Evolutionary conservation across 2,888 invertebrate genomes (phyloP), one percentile per base, ranked within the genome.

Genomic region (Coecobrya sp.): DNA sequence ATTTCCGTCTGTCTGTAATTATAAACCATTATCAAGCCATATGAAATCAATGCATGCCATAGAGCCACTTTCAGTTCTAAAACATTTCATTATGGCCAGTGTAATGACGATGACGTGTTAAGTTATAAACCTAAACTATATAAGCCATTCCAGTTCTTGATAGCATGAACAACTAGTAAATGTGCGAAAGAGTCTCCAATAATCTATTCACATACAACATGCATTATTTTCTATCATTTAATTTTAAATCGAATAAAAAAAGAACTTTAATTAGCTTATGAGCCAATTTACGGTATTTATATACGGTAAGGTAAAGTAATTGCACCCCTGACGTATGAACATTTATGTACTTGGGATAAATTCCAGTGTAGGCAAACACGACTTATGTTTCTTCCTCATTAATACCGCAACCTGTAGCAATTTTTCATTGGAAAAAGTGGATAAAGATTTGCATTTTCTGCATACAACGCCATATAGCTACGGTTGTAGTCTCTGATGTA

Each of bases 1-100:
- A 45, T 62, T 45, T 13, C 45, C 30, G 13, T 27, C 52, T 27
- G 22, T 42, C 84, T 84, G 84, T 42, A 86, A 86, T 86, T 86
- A 86, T 70, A 84, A n/a, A 79, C 36, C n/a, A 73, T 65, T 27
- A 70, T 36, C 36, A 70, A 19, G 8, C 22, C 42, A 22, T 73
- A 22, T 45, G 10, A 22, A 73, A 73, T 73, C 70, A 70, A 36
- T 36, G 30, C 70, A 19, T 55, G n/a, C n/a, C n/a, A 42, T 42
- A 10, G 5, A 42, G 42, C 42, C 10, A 10, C 55, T 55, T 55
- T 55, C 7, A 55, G 42, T 4, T 16, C 16, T 3, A 11, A 55
- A n/a, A 55, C n/a, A 16, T 16, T 11, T 11, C 13, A 11, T 55
- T 16, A 5, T 55, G 11, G 55, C 55, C n/a, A n/a, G n/a, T 55